Base-by-base conservation (phyloP, 35 echinoderm and acorn worm species). In the Patiria miniata region DNA sequence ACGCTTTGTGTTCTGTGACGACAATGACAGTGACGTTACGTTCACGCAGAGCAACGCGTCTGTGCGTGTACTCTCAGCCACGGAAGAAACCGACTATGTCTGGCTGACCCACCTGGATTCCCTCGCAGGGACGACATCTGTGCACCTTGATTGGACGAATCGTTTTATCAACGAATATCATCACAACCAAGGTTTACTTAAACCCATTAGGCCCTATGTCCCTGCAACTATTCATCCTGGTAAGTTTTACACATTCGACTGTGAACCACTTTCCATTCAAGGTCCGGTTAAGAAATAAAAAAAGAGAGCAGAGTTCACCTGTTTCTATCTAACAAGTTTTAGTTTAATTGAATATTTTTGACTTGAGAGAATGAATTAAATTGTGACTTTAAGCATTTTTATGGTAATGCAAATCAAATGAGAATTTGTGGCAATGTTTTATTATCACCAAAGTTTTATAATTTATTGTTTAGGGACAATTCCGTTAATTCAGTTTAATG, bases 1-100 rank as follows among this genome's bases (percentile, higher is more conserved):
- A 80, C 73, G 86, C 17, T 88, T 88, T 36, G 36, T 88, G 7
- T 47, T 88, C 23, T 60, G 53, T 80, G 86, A 88, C 51, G 52
- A 79, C 38, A 51, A 80, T 34, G 9, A 38, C 2, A 21, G 39
- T 52, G 60, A 81, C 12, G 86, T 80, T 6, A 69, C 39, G n/a
- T n/a, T n/a, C 32, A 61, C 22, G 19, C 51, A 85, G 21, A 36
- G 26, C 12, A 38, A 30, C 16, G 9, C 28, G 7, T 9, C 83
- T 21, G 4, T 85, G 36, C 26, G 33, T 16, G 83, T 85, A 36
- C n/a, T 40, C 14, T 85, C 83, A 30, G 59, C 83, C 1, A 58
- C 83, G 0, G 15, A 9, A 23, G 58, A 60, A 15, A 68, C 83
- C 39, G 5, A n/a, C 51, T 85, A 5, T 68, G 56, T 38, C 33